Evolutionary conservation across 2,797 vertebrate species (phyloP).

Genomic region (Acrossocheilus fasciatus): DNA sequence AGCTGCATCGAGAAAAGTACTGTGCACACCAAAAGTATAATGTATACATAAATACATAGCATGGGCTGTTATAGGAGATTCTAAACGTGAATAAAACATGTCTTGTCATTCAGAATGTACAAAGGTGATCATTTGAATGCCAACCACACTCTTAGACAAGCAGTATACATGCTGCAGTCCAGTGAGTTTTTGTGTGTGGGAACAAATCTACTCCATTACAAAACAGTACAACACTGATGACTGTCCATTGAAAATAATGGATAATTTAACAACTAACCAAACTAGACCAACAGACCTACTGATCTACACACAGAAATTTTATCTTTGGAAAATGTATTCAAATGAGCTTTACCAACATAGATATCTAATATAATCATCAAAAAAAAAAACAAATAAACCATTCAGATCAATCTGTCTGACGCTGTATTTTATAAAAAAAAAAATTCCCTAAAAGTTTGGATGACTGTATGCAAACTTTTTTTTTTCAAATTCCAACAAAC

Average conservation of each 20-base stretch:
- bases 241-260: neutral
- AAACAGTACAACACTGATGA: neutral
- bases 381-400: neutral
- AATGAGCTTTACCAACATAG: neutral
- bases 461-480: neutral
- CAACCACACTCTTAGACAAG: neutral
- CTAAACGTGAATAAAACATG: constrained; percentile 1
- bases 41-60: constrained; percentile 10
- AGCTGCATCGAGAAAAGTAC: neutral
- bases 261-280: neutral
- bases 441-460: neutral
- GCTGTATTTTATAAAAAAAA: neutral
- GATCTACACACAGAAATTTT: neutral
- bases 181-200: neutral
- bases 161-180: neutral
- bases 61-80: constrained; percentile 5
- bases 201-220: neutral
- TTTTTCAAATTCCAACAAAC: neutral
- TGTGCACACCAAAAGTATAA: constrained; percentile 18
- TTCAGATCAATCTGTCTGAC: neutral
- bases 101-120: neutral
- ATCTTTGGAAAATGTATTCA: neutral
- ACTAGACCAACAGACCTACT: neutral
- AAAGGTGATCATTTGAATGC: constrained; percentile 25
- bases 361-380: neutral